These are phyloP conservation scores for Musca domestica DNA, from an alignment of 1,140 invertebrate genomes.

Conservation along the genomic window DNA sequence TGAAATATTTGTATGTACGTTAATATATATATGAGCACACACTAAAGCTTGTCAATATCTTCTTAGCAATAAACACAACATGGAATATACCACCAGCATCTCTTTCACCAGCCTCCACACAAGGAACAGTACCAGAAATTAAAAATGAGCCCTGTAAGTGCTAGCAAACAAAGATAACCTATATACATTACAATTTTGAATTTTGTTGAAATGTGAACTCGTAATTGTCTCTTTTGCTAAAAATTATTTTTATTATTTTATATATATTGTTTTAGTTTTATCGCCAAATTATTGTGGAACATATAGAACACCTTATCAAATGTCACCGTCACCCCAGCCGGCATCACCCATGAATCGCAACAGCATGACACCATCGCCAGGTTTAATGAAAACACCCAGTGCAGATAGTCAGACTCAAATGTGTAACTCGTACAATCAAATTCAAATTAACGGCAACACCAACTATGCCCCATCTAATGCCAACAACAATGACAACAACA, in stretches of 20 bases:
- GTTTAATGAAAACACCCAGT: slow-evolving; percentile 14
- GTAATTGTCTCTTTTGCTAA: too few relatives aligned
- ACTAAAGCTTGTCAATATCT: neutral
- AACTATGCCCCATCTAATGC: neutral
- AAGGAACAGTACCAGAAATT: neutral
- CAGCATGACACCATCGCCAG: slow-evolving; percentile 1
- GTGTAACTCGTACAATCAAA: slow-evolving; percentile 1
- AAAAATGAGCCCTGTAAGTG: slow-evolving; percentile 26
- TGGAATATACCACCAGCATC: neutral
- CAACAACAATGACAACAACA: neutral
- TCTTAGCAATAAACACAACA: neutral
- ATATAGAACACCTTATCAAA: slow-evolving; percentile 21
- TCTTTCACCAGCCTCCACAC: neutral
- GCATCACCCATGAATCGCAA: slow-evolving; percentile 26
- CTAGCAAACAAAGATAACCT: neutral
- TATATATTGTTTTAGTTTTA: neutral
- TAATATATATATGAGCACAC: neutral
- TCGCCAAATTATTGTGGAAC: slow-evolving; percentile 7
- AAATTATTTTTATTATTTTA: neutral
- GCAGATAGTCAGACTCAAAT: slow-evolving; percentile 18
- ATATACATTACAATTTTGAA: neutral
- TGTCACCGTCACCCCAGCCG: slow-evolving; percentile 23
- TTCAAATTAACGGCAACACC: neutral
- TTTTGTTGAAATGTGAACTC: neutral
- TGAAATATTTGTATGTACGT: too few relatives aligned